Base-by-base conservation (phyloP, 2,797 vertebrate species). In the Manis crassicaudata region DNA sequence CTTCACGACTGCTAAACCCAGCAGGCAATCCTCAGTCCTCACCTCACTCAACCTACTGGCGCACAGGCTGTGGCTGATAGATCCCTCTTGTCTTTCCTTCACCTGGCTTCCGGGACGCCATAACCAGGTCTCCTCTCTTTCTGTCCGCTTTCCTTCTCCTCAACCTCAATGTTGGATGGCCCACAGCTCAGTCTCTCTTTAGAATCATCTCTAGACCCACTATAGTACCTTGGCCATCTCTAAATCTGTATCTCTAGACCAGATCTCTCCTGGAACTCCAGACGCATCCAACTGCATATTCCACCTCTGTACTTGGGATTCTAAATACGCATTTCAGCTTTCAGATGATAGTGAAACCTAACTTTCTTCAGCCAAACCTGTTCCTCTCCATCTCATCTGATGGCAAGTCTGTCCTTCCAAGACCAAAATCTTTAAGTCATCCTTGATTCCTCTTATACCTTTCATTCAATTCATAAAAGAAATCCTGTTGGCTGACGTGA, bases 401-500 rank as follows among this genome's bases (percentile, higher is more conserved):
- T 60, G 72, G 29, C 60, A 76, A 62, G 20, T 81, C 25, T 35
- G 43, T 32, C 17, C 75, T 84, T 70, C 46, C 76, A 35, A 87
- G 40, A 21, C 35, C 63, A 65, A 87, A 93, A 83, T 37, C 52
- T 80, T 94, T 9, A 14, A 86, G 65, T 29, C 56, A 62, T 62
- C 58, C n/a, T 84, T 70, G 62, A 95, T 40, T 73, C 75, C 80
- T 93, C 46, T 75, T 8, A n/a, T 2, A 76, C 52, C 40, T 80
- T 77, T 62, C 13, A 16, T 46, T 90, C 50, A 56, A 52, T 50
- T 17, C 40, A 77, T 46, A 29, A 29, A 37, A 7, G 75, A 79
- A 92, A 70, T 62, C 80, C 40, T n/a, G 8, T 12, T 67, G 60
- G 65, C 32, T n/a, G 52, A 93, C 46, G 79, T 83, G 32, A 67